Evolutionary conservation across 2,113 vertebrate genomes (phyloP), one percentile per base, ranked within the genome.

Genomic region (Globicephala melas): DNA sequence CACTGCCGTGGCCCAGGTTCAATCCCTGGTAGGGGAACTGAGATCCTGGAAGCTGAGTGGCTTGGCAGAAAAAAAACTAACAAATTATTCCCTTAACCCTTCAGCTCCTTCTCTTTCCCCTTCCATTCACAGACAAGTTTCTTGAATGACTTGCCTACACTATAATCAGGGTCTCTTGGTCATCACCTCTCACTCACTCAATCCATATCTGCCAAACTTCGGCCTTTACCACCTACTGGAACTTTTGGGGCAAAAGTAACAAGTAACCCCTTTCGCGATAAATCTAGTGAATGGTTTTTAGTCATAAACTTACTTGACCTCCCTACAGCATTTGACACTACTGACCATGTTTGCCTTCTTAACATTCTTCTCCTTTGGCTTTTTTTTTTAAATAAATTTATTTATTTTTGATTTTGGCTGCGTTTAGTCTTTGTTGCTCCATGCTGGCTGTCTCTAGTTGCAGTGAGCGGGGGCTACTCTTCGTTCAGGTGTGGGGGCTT

Each of bases 241-340:
- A 91, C 41, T 85, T 95, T 28, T 38, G 83, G 63, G 23, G 20
- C 31, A 74, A 92, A 91, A 67, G 36, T 53, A 96, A 95, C 14
- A 28, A 80, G 58, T 80, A 80, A 82, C 14, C 14, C 10, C 20
- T 87, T 62, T 94, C 36, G 25, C 33, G 50, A 60, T 76, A 84
- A 83, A 91, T 70, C n/a, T 36, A 58, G 1, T 20, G 28, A n/a
- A 41, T 62, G 17, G 26, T 44, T 93, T 94, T 83, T 8, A 88
- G 60, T 94, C n/a, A 71, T 83, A 53, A 87, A 60, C 50, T 77
- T 65, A 68, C n/a, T 79, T 79, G 36, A 80, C 14, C 13, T 73
- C 65, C 58, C n/a, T 10, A 47, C 0, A 80, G 63, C 47, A 58
- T 65, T 92, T 80, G 41, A 38, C 23, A 70, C 7, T 74, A 33